These are phyloP conservation scores for Antitype chi DNA, from an alignment of 2,888 invertebrate genomes.

Conservation along the genomic window DNA sequence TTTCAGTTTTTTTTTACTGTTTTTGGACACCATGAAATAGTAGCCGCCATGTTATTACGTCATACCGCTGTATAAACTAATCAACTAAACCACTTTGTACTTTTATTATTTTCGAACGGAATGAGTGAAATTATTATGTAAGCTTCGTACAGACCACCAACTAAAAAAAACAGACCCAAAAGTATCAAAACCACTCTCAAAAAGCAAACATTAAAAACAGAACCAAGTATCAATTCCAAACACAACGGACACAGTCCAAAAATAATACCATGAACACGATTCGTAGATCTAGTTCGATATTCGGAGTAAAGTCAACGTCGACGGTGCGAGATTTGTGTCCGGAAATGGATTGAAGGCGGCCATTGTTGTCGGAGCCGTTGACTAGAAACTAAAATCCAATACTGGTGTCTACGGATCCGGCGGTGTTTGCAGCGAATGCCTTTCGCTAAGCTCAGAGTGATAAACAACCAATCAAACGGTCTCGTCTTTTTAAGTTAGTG, in stretches of 20 bases:
- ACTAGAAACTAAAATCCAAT: slow-evolving; percentile 78
- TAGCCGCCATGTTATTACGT: too few relatives aligned
- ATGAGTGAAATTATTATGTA: too few relatives aligned
- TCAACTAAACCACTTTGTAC: too few relatives aligned
- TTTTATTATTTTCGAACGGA: too few relatives aligned
- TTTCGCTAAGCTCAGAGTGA: slow-evolving; percentile 65
- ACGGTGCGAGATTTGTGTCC: slow-evolving; percentile 82
- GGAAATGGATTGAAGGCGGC: slow-evolving; percentile 84
- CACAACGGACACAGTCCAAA: slow-evolving; percentile 68
- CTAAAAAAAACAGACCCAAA: background rate
- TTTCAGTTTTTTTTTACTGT: too few relatives aligned
- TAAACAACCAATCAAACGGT: slow-evolving; percentile 69
- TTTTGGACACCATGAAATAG: too few relatives aligned
- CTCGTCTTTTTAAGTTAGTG: slow-evolving; percentile 33
- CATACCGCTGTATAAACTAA: too few relatives aligned
- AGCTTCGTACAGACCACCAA: too few relatives aligned
- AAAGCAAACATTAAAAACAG: slow-evolving; percentile 26
- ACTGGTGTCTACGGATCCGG: slow-evolving; percentile 71
- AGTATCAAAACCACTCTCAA: slow-evolving; percentile 1
- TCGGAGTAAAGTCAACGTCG: slow-evolving; percentile 78
- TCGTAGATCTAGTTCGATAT: slow-evolving; percentile 79
- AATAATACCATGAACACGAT: slow-evolving; percentile 83
- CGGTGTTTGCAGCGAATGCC: slow-evolving; percentile 71
- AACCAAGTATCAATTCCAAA: slow-evolving; percentile 63
- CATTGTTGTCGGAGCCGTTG: slow-evolving; percentile 80